These are phyloP conservation scores for Lottia scabra DNA, from an alignment of 2,888 invertebrate species.

Conservation along the genomic window DNA sequence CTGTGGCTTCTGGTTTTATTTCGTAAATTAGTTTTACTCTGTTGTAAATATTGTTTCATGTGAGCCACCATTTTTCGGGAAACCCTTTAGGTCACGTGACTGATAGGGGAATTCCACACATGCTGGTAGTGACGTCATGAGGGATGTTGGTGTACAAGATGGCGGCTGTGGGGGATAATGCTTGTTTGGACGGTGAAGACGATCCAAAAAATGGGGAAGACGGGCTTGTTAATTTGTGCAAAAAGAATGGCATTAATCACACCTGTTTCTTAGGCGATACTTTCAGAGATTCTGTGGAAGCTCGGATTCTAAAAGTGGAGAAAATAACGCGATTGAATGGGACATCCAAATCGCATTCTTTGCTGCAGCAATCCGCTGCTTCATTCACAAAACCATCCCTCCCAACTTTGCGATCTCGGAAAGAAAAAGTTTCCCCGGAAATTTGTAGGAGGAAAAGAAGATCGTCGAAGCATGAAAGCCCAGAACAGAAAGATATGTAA, in stretches of 20 bases:
- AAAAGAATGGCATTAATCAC: conserved; percentile 58
- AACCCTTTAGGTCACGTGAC: conserved; percentile 29
- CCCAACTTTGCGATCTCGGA: conserved; percentile 58
- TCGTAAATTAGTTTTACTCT: too few relatives aligned
- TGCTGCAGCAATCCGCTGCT: conserved; percentile 18
- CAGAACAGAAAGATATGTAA: conserved; percentile 44
- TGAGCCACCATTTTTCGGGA: not conserved
- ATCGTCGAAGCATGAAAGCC: conserved; percentile 47
- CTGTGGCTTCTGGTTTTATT: too few relatives aligned
- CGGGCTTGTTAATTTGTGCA: conserved; percentile 52
- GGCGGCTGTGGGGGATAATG: conserved; percentile 63
- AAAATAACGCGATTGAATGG: conserved; percentile 49
- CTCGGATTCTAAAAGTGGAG: conserved; percentile 42
- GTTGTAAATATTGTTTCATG: too few relatives aligned
- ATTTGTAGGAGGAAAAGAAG: conserved; percentile 45
- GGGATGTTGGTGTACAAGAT: conserved; percentile 60
- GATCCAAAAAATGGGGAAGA: conserved; percentile 45
- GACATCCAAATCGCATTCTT: conserved; percentile 34
- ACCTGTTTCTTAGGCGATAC: conserved; percentile 51
- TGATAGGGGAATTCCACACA: conserved; percentile 41
- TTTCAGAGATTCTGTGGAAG: conserved; percentile 42
- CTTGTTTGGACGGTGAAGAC: conserved; percentile 54
- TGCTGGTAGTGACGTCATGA: conserved; percentile 52
- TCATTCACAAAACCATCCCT: conserved; percentile 58
- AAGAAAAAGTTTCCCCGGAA: conserved; percentile 47